Evolutionary conservation across 2,797 vertebrate species (phyloP).

Genomic region (Hafferia zeledoni): DNA sequence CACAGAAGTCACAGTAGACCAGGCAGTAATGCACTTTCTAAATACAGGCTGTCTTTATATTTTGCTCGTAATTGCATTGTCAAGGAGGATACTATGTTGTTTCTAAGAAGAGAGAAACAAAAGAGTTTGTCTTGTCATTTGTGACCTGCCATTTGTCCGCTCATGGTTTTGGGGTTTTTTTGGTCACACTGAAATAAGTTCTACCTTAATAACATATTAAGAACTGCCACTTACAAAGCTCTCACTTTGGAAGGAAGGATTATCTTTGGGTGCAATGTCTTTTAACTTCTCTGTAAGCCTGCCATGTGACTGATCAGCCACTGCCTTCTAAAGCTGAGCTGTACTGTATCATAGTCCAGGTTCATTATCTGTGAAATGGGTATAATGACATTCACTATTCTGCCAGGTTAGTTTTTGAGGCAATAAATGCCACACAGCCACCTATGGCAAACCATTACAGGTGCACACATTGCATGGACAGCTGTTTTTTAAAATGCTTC

Average conservation of each 20-base stretch:
- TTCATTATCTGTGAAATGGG: slow-evolving; percentile 13
- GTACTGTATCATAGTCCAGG: not conserved
- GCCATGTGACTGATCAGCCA: not conserved
- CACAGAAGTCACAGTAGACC: not conserved
- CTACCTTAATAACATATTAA: not conserved
- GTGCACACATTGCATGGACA: not conserved
- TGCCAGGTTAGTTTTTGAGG: not conserved
- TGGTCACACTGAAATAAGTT: not conserved
- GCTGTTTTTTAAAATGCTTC: not conserved
- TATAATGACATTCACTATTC: not conserved
- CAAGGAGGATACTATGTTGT: not conserved
- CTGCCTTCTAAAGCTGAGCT: not conserved
- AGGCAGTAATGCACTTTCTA: not conserved
- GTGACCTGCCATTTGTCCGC: not conserved
- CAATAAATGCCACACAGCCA: not conserved
- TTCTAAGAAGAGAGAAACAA: not conserved
- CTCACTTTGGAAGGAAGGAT: not conserved
- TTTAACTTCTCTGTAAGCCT: not conserved
- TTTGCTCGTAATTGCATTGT: not conserved
- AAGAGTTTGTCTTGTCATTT: not conserved
- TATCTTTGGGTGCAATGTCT: not conserved
- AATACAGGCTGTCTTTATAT: not conserved
- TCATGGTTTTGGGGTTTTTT: not conserved
- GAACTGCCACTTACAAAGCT: not conserved
- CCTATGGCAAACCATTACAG: not conserved